phyloP scores from a whole-genome alignment of 2,113 vertebrate species.

The Phylloscopus trochilus region DNA sequence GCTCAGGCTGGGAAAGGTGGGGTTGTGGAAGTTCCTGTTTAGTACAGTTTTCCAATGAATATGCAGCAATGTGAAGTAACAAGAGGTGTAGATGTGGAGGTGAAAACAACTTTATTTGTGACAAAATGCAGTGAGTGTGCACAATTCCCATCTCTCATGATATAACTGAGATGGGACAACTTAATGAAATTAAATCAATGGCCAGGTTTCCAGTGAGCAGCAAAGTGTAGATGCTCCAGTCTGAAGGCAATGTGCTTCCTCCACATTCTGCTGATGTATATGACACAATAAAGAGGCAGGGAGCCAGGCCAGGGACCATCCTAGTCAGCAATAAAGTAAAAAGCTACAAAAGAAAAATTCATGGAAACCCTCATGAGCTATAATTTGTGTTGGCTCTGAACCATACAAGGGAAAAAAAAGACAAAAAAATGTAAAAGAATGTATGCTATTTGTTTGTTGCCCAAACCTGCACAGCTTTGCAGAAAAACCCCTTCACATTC shows the following conservation, averaged over 20 bases:
- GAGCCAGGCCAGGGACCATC: neutral
- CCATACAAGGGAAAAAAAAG: no score
- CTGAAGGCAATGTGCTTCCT: neutral
- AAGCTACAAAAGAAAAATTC: neutral
- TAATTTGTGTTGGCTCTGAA: neutral
- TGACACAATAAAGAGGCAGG: neutral
- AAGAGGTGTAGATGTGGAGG: accelerated
- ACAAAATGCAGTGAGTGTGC: neutral
- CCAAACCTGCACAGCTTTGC: neutral
- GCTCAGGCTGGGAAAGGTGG: neutral
- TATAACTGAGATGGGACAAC: neutral
- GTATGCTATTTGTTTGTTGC: neutral
- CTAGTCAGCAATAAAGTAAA: neutral
- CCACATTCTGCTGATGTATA: neutral
- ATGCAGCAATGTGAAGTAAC: accelerated
- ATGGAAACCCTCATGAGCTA: neutral
- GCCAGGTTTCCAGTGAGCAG: neutral
- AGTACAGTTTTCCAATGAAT: neutral
- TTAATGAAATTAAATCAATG: neutral
- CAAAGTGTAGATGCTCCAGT: neutral
- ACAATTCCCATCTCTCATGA: neutral
- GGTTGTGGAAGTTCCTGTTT: neutral
- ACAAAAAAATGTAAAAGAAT: no score
- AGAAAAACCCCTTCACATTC: neutral
- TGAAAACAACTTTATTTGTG: neutral